A percentile compares a stretch with the other conserved stretches of the same genome.
phyloP scores from a whole-genome alignment of 2,113 vertebrate genomes.

The Marcusenius ussheri region DNA sequence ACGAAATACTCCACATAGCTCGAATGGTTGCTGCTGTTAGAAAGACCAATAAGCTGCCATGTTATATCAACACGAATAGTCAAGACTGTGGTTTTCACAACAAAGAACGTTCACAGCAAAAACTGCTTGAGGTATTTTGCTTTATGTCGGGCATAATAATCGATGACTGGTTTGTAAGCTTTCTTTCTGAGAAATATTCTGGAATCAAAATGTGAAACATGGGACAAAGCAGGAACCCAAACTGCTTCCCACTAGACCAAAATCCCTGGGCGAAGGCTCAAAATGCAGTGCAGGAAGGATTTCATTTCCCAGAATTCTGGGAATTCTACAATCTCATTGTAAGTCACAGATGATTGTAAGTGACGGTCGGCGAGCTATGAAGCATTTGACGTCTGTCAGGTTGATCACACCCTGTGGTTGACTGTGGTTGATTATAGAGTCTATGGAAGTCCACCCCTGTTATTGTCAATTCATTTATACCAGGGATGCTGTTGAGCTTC shows the following conservation, averaged over 20 bases:
- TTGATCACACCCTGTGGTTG: background rate
- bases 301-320: background rate
- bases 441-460: background rate
- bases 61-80: background rate
- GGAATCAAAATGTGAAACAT: slow-evolving; percentile 7
- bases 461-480: background rate
- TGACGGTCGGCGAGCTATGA: background rate
- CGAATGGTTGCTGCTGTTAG: background rate
- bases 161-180: background rate
- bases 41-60: background rate
- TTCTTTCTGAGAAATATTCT: slow-evolving; percentile 1
- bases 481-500: background rate
- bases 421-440: background rate
- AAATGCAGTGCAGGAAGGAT: background rate
- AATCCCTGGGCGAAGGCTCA: background rate
- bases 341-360: background rate
- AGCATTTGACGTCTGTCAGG: background rate
- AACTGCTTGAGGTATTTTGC: background rate
- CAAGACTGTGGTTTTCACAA: background rate
- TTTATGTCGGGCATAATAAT: slow-evolving; percentile 6
- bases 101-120: background rate
- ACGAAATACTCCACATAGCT: background rate
- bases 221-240: background rate
- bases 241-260: background rate
- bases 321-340: background rate